phyloP scores from a whole-genome alignment of 2,888 invertebrate genomes.

The Drosophila eohydei region DNA sequence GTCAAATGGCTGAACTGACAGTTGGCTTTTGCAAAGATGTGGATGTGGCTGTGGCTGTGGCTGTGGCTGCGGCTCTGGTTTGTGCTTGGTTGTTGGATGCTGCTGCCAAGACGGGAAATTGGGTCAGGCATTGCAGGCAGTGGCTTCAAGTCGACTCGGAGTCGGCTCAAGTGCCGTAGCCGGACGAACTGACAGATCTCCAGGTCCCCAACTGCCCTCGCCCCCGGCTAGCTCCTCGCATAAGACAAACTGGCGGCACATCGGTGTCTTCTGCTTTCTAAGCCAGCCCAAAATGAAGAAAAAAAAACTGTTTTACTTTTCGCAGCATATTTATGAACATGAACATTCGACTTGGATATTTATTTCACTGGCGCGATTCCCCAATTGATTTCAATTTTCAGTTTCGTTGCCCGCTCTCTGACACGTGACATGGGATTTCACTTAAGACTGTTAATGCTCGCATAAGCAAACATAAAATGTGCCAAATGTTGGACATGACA shows the following conservation, averaged over 20 bases:
- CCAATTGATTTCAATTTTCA: slow-evolving; percentile 73
- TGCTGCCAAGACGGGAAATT: slow-evolving; percentile 58
- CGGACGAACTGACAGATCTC: slow-evolving; percentile 40
- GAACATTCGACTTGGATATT: slow-evolving; percentile 59
- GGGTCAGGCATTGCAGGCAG: slow-evolving; percentile 65
- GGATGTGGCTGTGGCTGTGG: slow-evolving; percentile 21
- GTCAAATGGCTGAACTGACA: slow-evolving; percentile 80
- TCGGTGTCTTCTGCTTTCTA: slow-evolving; percentile 75
- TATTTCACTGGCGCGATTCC: slow-evolving; percentile 69
- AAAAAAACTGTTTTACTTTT: slow-evolving; percentile 44
- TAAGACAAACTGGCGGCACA: slow-evolving; percentile 15
- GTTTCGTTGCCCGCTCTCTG: slow-evolving; percentile 57
- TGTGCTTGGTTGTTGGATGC: slow-evolving; percentile 17
- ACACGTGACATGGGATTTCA: slow-evolving; percentile 84
- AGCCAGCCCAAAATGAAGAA: slow-evolving; percentile 37
- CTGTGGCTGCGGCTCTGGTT: neutral
- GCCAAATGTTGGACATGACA: slow-evolving; percentile 77
- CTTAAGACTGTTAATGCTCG: slow-evolving; percentile 80
- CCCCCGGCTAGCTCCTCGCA: neutral
- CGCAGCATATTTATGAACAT: slow-evolving; percentile 58
- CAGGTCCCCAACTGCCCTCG: neutral
- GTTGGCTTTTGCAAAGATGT: slow-evolving; percentile 49
- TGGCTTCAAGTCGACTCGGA: slow-evolving; percentile 52
- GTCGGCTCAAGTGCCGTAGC: slow-evolving; percentile 37
- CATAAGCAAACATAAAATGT: slow-evolving; percentile 76